Base-by-base conservation (phyloP, 2,797 vertebrate species). In the Thamnophis elegans region DNA sequence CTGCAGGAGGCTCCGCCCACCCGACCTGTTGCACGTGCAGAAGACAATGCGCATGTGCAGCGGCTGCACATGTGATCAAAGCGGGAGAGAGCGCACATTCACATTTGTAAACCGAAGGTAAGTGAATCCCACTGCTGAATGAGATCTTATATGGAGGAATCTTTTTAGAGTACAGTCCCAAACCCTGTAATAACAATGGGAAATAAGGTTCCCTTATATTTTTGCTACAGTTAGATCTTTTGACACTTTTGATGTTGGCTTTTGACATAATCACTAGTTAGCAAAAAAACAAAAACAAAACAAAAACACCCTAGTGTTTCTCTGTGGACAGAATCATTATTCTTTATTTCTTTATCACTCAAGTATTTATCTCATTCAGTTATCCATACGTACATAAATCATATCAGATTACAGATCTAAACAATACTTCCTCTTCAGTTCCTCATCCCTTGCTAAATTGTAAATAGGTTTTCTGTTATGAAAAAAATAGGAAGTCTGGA, bases 221-320 rank as follows among this genome's bases (percentile, higher is more conserved):
- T 18, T 90, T 32, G 26, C 54, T 78, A 32, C 11, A 14, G 86
- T n/a, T 28, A 5, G 85, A 87, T 91, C 26, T 91, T 93, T 88
- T 89, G n/a, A 16, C 88, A 82, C 90, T 92, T 94, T 93, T 87
- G 28, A 94, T 95, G 55, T 89, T 60, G 86, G 91, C 85, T 42
- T 94, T 94, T 92, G 88, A 82, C 89, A 20, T 92, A 87, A 93
- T 91, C 88, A 36, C 32, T 89, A 87, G 92, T 95, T 95, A 93
- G 54, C 68, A 92, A 60, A 89, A 89, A 92, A 94, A 53, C 36
- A 94, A 55, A 0, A 4, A 55, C 10, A 53, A 53, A 1, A 53
- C 51, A n/a, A n/a, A n/a, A n/a, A n/a, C 32, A 36, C 51, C 8
- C 96, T 78, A 94, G 95, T 93, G 47, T 58, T 97, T 90, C 93